These are phyloP conservation scores for Agrochola circellaris DNA, from an alignment of 2,888 invertebrate species.

Conservation along the genomic window DNA sequence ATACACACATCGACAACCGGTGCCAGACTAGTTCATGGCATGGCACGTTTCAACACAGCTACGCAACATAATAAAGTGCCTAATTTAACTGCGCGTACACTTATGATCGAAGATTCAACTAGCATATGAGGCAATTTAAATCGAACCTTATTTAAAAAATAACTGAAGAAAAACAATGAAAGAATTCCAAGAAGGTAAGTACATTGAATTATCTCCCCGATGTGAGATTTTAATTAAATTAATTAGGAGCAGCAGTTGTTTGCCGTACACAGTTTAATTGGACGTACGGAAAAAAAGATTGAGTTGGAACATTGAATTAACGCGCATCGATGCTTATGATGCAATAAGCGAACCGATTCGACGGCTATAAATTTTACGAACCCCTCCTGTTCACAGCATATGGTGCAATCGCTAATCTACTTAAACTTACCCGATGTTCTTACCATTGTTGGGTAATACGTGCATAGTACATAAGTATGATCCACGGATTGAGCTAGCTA, in stretches of 20 bases:
- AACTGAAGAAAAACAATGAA: constrained; percentile 27
- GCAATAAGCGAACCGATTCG: constrained; percentile 81
- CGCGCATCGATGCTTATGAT: constrained; percentile 80
- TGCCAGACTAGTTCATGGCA: constrained; percentile 82
- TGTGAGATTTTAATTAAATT: constrained; percentile 54
- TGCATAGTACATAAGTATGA: too few relatives aligned
- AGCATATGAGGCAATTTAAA: constrained; percentile 24
- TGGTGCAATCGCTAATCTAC: constrained; percentile 80
- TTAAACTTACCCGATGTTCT: constrained; percentile 70
- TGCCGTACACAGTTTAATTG: constrained; percentile 68
- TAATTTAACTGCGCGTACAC: constrained; percentile 64
- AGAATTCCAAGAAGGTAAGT: constrained; percentile 29
- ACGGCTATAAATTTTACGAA: constrained; percentile 78
- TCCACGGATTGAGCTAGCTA: constrained; percentile 56
- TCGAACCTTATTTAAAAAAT: constrained; percentile 1
- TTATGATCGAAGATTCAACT: constrained; percentile 56
- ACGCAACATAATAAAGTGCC: constrained; percentile 68
- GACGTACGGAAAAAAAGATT: constrained; percentile 66
- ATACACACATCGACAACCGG: constrained; percentile 82
- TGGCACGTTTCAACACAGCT: constrained; percentile 77
- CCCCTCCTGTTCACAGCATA: constrained; percentile 82
- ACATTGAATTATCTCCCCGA: constrained; percentile 40
- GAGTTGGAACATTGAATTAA: constrained; percentile 77
- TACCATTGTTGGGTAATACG: constrained; percentile 62
- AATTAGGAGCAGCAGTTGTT: constrained; percentile 62